Percentiles rank a stretch among this genome's conserved stretches.
Conservation (phyloP, 2,888 invertebrate genomes). For the Dasysyrphus albostriatus region DNA sequence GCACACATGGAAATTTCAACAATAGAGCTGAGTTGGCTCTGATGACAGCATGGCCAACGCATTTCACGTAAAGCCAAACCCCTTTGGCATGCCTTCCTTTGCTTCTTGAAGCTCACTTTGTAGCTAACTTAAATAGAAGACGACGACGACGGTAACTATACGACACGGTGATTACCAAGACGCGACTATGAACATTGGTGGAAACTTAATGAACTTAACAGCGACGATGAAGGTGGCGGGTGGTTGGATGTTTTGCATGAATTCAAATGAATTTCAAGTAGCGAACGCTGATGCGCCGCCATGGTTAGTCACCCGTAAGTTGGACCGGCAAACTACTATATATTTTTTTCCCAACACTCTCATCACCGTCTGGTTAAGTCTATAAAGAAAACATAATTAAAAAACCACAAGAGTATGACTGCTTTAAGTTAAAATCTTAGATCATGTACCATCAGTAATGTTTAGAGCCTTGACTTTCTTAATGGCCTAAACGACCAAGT, state of each 20-base stretch:
- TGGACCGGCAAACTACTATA: constrained; percentile 8
- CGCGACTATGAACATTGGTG: constrained; percentile 35
- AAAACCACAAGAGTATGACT: constrained; percentile 25
- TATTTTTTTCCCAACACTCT: constrained; percentile 37
- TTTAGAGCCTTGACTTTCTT: constrained; percentile 37
- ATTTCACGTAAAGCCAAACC: constrained; percentile 54
- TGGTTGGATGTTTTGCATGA: constrained; percentile 46
- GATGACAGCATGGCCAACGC: constrained; percentile 65
- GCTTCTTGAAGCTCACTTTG: not conserved
- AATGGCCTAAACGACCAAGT: constrained; percentile 46
- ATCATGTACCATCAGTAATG: constrained; percentile 24
- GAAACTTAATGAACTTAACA: constrained; percentile 44
- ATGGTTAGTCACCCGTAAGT: constrained; percentile 48
- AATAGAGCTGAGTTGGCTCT: constrained; percentile 54
- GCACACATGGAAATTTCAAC: constrained; percentile 40
- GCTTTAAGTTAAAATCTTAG: constrained; percentile 32
- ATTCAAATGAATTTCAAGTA: constrained; percentile 62
- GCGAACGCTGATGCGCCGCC: constrained; percentile 19
- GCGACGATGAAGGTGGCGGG: not conserved
- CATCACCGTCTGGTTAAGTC: not conserved
- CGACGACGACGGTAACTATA: no score
- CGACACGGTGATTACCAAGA: not conserved
- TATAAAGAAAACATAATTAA: constrained; percentile 54
- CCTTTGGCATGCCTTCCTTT: constrained; percentile 42
- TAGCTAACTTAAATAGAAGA: not conserved